Conservation (phyloP, 2,888 invertebrate genomes). For the Lasius fuliginosus region DNA sequence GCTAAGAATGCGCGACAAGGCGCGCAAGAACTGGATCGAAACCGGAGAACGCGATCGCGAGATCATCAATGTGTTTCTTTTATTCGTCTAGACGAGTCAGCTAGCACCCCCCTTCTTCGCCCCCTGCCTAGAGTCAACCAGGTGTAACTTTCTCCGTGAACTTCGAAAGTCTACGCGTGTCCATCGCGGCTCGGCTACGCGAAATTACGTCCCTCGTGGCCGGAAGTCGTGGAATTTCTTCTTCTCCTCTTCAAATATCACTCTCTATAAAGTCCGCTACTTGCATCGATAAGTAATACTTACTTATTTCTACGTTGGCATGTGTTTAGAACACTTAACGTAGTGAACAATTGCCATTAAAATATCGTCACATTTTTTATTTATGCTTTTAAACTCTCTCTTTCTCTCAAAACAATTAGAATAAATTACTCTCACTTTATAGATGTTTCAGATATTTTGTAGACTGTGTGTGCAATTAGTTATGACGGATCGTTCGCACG, state of each 20-base stretch:
- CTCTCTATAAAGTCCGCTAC: not conserved
- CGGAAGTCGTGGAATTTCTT: slow-evolving; percentile 40
- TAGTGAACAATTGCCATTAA: not conserved
- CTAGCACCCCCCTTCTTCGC: slow-evolving; percentile 48
- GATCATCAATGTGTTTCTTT: slow-evolving; percentile 73
- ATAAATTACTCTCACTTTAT: not conserved
- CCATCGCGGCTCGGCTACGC: slow-evolving; percentile 43
- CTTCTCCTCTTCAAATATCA: slow-evolving; percentile 24
- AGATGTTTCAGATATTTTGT: not conserved
- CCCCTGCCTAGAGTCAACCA: slow-evolving; percentile 58
- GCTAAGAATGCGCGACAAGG: slow-evolving; percentile 24
- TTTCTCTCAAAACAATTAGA: not conserved
- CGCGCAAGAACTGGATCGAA: slow-evolving; percentile 68
- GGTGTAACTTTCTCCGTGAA: slow-evolving; percentile 79
- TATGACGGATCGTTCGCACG: not conserved
- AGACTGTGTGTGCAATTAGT: not conserved
- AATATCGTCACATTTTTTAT: not conserved
- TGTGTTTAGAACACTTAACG: not conserved
- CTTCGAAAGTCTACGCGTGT: slow-evolving; percentile 78
- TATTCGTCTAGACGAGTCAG: slow-evolving; percentile 72
- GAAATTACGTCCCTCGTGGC: slow-evolving; percentile 22
- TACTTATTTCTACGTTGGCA: not conserved
- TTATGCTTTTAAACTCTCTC: not conserved
- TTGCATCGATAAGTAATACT: not conserved
- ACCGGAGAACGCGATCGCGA: slow-evolving; percentile 59